Conservation (phyloP, 2,113 vertebrate genomes). For the Himantopus leucocephalus region DNA sequence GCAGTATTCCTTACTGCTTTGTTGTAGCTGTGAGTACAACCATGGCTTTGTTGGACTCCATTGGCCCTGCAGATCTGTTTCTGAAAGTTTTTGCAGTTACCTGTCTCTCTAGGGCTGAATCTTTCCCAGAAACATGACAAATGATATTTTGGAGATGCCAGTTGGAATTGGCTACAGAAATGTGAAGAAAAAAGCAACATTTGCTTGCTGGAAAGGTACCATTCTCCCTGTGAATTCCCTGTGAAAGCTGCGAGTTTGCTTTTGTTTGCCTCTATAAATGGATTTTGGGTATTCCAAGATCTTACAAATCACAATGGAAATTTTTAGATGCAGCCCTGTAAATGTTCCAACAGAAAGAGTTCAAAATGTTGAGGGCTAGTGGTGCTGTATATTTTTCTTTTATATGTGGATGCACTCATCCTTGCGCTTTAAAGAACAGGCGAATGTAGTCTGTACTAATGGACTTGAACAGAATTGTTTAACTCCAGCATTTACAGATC, state of each 20-base stretch:
- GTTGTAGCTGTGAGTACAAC: not conserved
- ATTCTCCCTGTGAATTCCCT: not conserved
- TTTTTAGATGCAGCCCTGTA: not conserved
- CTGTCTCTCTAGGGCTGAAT: not conserved
- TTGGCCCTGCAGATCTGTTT: not conserved
- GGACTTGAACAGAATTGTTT: not conserved
- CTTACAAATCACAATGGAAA: not conserved
- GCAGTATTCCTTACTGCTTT: not conserved
- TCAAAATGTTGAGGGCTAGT: not conserved
- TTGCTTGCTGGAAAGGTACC: not conserved
- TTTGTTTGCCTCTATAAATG: not conserved
- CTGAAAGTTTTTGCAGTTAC: not conserved
- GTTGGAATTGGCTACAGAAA: not conserved
- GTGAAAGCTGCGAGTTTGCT: not conserved
- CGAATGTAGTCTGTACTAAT: not conserved
- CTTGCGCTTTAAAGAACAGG: not conserved
- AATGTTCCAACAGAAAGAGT: not conserved
- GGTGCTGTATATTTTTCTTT: not conserved
- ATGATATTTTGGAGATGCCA: not conserved
- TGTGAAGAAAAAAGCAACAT: not conserved
- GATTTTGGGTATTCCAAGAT: not conserved
- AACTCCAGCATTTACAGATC: not conserved
- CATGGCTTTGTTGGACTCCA: not conserved
- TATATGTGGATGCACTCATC: not conserved
- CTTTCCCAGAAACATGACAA: not conserved